Evolutionary conservation across 2,113 vertebrate genomes (phyloP), one percentile per base, ranked within the genome.

Genomic region (Lepus americanus): DNA sequence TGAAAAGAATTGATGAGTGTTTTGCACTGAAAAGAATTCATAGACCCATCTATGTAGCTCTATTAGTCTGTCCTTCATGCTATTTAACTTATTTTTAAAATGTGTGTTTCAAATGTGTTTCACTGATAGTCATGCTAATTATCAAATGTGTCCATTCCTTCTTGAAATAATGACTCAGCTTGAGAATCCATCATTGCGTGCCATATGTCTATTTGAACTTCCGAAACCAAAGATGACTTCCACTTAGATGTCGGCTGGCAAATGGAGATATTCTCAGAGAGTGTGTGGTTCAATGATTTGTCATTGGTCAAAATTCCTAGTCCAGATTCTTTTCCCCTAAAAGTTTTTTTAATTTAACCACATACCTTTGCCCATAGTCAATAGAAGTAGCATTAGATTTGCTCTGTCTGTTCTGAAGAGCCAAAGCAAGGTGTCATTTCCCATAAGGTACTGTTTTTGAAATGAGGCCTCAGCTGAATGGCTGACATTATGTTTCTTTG

Each of bases 1-100:
- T 96, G 49, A 78, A 95, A 93, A 96, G 82, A 96, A 96, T 86
- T 92, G 89, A 87, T 96, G 78, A 95, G 33, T 82, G 67, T 80
- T 91, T 90, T 77, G 2, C 76, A 78, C 9, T n/a, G 17, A 66
- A 89, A 83, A 80, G 10, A 84, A 63, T 29, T 5, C 13, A 55
- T 31, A 5, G 12, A 55, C 6, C 1, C 44, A 29, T 87, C 7
- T 87, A n/a, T 51, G 63, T n/a, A 63, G n/a, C 36, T n/a, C 0
- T 51, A 73, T 5, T 8, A 66, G 17, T 55, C 33, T 78, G 77
- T 93, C 36, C n/a, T 85, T 93, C 53, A 9, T 33, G 7, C 0
- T 61, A 3, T 86, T 92, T 77, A 61, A 80, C 83, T 87, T 61
- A 87, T 70, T 84, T 79, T 9, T 73, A 76, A 89, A 87, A 82